phyloP scores from a whole-genome alignment of 35 echinoderm and acorn worm species.

The Eucidaris tribuloides region DNA sequence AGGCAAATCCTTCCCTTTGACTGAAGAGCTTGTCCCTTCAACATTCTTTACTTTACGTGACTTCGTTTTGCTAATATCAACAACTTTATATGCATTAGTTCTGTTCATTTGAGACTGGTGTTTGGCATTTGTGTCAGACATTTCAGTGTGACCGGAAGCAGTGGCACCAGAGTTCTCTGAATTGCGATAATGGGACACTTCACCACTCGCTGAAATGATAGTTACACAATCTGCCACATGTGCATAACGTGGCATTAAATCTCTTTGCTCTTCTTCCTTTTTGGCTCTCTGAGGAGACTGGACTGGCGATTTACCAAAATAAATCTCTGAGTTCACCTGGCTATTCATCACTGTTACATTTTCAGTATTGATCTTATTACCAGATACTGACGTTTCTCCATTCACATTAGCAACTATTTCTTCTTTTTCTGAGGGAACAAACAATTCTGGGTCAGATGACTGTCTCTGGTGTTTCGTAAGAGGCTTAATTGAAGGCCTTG shows the following conservation, averaged over 20 bases:
- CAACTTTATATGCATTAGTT: neutral
- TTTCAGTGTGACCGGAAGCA: neutral
- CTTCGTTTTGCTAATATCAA: neutral
- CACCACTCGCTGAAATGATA: slow-evolving; percentile 17
- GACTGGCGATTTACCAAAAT: slow-evolving; percentile 2
- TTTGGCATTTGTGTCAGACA: neutral
- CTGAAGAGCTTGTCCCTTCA: neutral
- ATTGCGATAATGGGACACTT: slow-evolving; percentile 4
- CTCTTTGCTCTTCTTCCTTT: neutral
- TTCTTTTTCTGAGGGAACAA: neutral
- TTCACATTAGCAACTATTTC: neutral
- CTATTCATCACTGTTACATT: slow-evolving; percentile 19
- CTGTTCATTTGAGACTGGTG: neutral
- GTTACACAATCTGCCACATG: slow-evolving; percentile 29
- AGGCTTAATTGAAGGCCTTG: slow-evolving; percentile 29
- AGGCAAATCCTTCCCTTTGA: neutral
- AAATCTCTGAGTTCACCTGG: slow-evolving; percentile 47
- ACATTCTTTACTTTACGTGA: no score
- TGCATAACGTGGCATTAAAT: slow-evolving; percentile 2
- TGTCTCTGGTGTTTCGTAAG: slow-evolving; percentile 26
- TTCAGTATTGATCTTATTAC: slow-evolving; percentile 1
- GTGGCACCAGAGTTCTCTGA: neutral
- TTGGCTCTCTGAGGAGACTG: neutral
- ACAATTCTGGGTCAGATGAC: slow-evolving; percentile 29
- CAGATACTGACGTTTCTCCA: neutral